A percentile compares a stretch with the other conserved stretches of the same genome.
phyloP scores from a whole-genome alignment of 2,797 vertebrate genomes.

The Pogonophryne albipinna region DNA sequence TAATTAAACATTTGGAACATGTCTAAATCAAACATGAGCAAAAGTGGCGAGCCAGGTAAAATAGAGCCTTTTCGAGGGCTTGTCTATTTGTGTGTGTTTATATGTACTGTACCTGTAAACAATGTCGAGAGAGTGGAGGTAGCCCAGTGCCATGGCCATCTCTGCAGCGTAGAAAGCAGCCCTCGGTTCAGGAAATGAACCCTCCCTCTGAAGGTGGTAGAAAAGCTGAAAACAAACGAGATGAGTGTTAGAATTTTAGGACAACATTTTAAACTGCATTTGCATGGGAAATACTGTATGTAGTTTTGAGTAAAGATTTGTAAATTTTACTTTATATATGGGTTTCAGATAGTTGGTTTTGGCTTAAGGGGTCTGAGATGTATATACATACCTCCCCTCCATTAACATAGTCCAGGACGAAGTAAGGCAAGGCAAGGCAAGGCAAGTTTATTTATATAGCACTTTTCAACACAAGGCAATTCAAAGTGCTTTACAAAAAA shows the following conservation, averaged over 20 bases:
- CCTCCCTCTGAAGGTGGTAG: constrained; percentile 86
- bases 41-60: constrained; percentile 3
- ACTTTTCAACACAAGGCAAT: too few species aligned
- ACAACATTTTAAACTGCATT: too few species aligned
- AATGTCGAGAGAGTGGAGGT: constrained; percentile 85
- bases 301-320: too few species aligned
- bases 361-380: neutral
- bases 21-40: constrained; percentile 42
- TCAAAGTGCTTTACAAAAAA: too few species aligned
- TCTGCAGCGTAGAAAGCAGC: constrained; percentile 86
- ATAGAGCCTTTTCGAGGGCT: neutral
- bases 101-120: constrained; percentile 81
- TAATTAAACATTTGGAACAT: constrained; percentile 15
- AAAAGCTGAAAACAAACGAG: constrained; percentile 79
- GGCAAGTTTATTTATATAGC: too few species aligned
- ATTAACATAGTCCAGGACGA: constrained; percentile 86
- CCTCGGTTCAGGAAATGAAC: constrained; percentile 81
- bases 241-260: neutral
- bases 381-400: constrained; percentile 83
- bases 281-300: neutral
- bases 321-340: neutral
- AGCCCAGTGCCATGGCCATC: constrained; percentile 84
- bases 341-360: neutral
- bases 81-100: neutral
- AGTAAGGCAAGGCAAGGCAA: too few species aligned